Base-by-base conservation (phyloP, 2,888 invertebrate species). In the Neoitamus cyanurus region DNA sequence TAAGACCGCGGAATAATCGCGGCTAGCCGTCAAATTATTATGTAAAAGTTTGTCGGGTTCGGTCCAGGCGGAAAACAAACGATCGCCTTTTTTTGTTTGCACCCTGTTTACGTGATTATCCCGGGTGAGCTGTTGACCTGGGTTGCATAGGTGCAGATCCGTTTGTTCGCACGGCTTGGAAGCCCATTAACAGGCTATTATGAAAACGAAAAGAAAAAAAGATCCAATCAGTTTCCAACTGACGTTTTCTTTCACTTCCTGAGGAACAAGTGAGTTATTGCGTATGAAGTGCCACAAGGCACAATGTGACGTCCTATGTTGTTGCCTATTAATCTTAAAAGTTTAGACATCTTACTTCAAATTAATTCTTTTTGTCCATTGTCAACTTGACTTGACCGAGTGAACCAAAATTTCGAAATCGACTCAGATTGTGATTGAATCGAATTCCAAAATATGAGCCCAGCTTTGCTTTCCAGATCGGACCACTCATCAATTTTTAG, bases 1-100 rank as follows among this genome's bases (percentile, higher is more conserved):
- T 48, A 78, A 77, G 58, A 48, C 58, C 78, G 11, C 15, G 25
- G 42, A 37, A 75, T 75, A 75, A 42, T 75, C 42, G 42, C 25
- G 11, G 25, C 42, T 25, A 42, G 34, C 75, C 75, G 42, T 42
- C 42, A 75, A 20, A 58, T 58, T 75, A 58, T 58, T 75, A 75
- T 20, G 36, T 75, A 75, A 75, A n/a, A 73, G 25, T 58, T 58
- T 5, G n/a, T 42, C 31, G 34, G 73, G 36, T 34, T 36, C 36
- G 31, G 13, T 15, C 15, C 20, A 36, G 5, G n/a, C 20, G 20
- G 20, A 20, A 73, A 30, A 73, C 20, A 58, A 58, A 58, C 58
- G 25, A 6, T 58, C 7, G 58, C 13, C 36, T 73, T 73, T 36
- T 20, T 73, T 36, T 20, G 34, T 37, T 15, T 42, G n/a, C n/a